phyloP scores from a whole-genome alignment of 92 coral and sea anemone genomes.

The Actinostola sp. region DNA sequence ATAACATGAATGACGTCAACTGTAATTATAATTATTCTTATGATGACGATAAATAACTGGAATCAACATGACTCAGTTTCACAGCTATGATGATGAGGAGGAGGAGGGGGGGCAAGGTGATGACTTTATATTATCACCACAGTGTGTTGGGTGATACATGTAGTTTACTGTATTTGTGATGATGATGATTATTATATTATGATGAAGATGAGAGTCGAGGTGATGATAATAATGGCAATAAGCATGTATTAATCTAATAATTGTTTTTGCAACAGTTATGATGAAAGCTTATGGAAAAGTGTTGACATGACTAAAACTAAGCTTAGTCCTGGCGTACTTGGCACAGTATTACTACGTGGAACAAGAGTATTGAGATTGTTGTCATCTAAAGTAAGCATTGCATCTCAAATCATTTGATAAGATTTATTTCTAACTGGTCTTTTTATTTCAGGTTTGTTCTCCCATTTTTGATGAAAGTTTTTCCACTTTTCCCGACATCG shows the following conservation, averaged over 20 bases:
- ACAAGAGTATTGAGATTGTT: slow-evolving; percentile 81
- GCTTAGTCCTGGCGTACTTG: slow-evolving; percentile 64
- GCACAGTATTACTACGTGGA: slow-evolving; percentile 73
- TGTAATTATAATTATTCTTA: too few species aligned
- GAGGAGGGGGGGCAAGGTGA: too few species aligned
- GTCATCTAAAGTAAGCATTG: slow-evolving; percentile 64
- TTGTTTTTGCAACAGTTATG: slow-evolving; percentile 62
- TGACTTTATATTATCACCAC: too few species aligned
- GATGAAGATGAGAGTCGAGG: too few species aligned
- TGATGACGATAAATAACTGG: too few species aligned
- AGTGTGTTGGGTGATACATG: too few species aligned
- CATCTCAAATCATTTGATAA: not conserved
- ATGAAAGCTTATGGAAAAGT: slow-evolving; percentile 90
- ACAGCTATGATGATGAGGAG: too few species aligned
- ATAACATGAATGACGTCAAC: not conserved
- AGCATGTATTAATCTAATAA: too few species aligned
- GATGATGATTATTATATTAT: too few species aligned
- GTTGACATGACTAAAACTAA: slow-evolving; percentile 75
- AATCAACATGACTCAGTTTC: too few species aligned
- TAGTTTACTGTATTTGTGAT: too few species aligned
- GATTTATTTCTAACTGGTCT: not conserved
- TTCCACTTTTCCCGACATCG: slow-evolving; percentile 61
- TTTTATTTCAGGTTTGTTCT: slow-evolving; percentile 52
- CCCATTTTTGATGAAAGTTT: slow-evolving; percentile 74
- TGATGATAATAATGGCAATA: not conserved